These are phyloP conservation scores for Cephus sareptanus DNA, from an alignment of 2,888 invertebrate species.

Conservation along the genomic window DNA sequence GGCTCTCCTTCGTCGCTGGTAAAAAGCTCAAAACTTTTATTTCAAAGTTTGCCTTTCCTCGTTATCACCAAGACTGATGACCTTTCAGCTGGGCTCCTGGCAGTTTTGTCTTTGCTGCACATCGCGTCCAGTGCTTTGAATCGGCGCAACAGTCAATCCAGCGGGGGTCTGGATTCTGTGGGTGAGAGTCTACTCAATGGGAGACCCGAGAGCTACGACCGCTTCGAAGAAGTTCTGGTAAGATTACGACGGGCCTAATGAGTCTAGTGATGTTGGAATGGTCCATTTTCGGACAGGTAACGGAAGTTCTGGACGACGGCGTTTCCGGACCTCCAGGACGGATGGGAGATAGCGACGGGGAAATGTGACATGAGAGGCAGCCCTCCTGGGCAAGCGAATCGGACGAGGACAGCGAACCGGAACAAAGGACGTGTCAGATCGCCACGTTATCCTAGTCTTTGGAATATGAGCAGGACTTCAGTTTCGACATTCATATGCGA, in stretches of 20 bases:
- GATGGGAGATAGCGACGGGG: slow-evolving; percentile 49
- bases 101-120: slow-evolving; percentile 50
- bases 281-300: slow-evolving; percentile 38
- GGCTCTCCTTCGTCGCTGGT: slow-evolving; percentile 67
- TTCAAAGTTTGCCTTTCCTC: not conserved
- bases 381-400: slow-evolving; percentile 59
- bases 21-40: slow-evolving; percentile 15
- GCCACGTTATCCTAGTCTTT: slow-evolving; percentile 53
- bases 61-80: not conserved
- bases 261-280: not conserved
- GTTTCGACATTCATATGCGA: not conserved
- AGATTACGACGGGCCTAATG: slow-evolving; percentile 1
- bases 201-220: slow-evolving; percentile 53
- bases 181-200: slow-evolving; percentile 54
- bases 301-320: slow-evolving; percentile 55
- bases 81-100: slow-evolving; percentile 51
- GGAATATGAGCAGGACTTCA: slow-evolving; percentile 27
- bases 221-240: slow-evolving; percentile 58
- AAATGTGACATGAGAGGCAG: slow-evolving; percentile 58
- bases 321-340: slow-evolving; percentile 49
- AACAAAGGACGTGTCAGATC: slow-evolving; percentile 56
- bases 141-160: slow-evolving; percentile 38
- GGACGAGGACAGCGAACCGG: slow-evolving; percentile 58
- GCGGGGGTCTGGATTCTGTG: slow-evolving; percentile 44
- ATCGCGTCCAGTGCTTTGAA: slow-evolving; percentile 47